phyloP scores from a whole-genome alignment of 2,113 vertebrate species.

The Nothoprocta perdicaria region DNA sequence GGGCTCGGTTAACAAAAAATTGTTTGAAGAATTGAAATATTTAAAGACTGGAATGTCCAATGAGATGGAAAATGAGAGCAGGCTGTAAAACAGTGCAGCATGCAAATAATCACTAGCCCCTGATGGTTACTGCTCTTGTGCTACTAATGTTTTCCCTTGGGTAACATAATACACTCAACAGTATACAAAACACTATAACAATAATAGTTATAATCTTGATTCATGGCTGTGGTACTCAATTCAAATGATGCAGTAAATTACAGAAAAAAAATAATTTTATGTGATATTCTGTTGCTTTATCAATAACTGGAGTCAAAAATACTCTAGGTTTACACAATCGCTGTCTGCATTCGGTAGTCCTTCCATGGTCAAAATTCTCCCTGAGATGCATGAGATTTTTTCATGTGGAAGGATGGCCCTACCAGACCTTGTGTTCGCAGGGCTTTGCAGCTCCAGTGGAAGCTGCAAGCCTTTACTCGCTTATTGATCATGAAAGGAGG shows the following conservation, averaged over 20 bases:
- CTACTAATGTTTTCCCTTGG: slow-evolving; percentile 51
- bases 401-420: background rate
- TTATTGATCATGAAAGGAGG: background rate
- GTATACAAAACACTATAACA: slow-evolving; percentile 49
- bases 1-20: slow-evolving; percentile 23
- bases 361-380: background rate
- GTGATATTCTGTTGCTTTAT: background rate
- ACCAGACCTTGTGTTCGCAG: background rate
- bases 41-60: slow-evolving; percentile 37
- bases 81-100: slow-evolving; percentile 28
- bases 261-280: background rate
- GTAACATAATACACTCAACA: slow-evolving; percentile 50
- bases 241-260: background rate
- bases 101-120: slow-evolving; percentile 30
- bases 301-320: background rate
- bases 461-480: background rate
- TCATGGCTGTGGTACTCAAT: slow-evolving; percentile 20
- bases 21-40: slow-evolving; percentile 46
- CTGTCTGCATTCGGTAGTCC: background rate
- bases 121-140: slow-evolving; percentile 48
- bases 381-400: background rate
- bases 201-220: slow-evolving; percentile 44
- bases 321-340: background rate
- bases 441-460: background rate
- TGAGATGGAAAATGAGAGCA: slow-evolving; percentile 40